Evolutionary conservation across 2,888 invertebrate genomes (phyloP), one percentile per base, ranked within the genome.

Genomic region (Asteroscopus sphinx): DNA sequence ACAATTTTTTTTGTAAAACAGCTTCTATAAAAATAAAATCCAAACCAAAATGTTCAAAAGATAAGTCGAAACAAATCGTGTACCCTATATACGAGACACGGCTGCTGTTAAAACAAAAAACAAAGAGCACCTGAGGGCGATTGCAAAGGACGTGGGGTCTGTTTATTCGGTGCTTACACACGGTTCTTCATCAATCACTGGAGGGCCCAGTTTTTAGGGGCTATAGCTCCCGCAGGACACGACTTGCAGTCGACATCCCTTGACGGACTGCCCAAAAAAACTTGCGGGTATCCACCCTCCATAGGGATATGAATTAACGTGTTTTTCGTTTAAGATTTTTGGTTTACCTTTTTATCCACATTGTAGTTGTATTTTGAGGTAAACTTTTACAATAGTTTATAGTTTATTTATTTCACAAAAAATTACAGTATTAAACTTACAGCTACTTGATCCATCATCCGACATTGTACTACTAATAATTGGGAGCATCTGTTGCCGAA

Each of bases 161-260:
- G 89, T 90, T 89, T 89, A 91, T 89, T 87, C 82, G 85, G 73
- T 81, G 80, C 85, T 85, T 86, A 85, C 83, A 79, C 81, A 82
- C 80, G 79, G 81, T 77, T 84, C 81, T 83, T 85, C 92, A 93
- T 93, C 91, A 92, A 93, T 93, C 93, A 93, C 91, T 70, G 76
- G 75, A 73, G 61, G 78, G 81, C 80, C 83, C 83, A 78, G 86
- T 90, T 92, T 92, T 92, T 90, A 84, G 82, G 84, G 85, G 82
- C 80, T 83, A 87, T 85, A 83, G 83, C 79, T 85, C 91, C 89
- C 91, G 48, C 44, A 83, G 86, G 89, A 85, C 77, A 70, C 75
- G 78, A 77, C 78, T 77, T 83, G 81, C 80, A 85, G 71, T 75
- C 77, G 83, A 85, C 82, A 78, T 80, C 80, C 77, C 83, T 73